Evolutionary conservation across 2,113 vertebrate genomes (phyloP).

Genomic region (Argyrosomus japonicus): DNA sequence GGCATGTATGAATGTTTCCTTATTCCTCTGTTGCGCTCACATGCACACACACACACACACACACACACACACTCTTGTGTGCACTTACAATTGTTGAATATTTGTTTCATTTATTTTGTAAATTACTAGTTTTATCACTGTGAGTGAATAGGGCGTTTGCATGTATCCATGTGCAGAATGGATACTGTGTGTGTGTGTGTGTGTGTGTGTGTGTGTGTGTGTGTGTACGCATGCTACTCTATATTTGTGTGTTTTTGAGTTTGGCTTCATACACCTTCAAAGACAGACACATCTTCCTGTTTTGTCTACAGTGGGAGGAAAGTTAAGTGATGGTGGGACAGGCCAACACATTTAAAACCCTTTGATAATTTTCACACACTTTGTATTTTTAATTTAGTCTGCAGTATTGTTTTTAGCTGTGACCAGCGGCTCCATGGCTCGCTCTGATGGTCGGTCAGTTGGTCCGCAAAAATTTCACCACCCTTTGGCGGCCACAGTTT

Average conservation of each 20-base stretch:
- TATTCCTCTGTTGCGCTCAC: background rate
- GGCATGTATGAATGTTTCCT: background rate
- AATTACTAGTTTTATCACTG: background rate
- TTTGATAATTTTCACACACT: background rate
- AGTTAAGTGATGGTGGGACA: conserved; percentile 18
- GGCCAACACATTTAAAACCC: background rate
- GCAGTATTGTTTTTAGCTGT: background rate
- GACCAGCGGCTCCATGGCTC: too few relatives aligned
- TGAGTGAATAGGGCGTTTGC: background rate
- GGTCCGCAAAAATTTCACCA: too few relatives aligned
- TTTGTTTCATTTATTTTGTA: conserved; percentile 6
- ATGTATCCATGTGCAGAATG: background rate
- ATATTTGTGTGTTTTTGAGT: conserved; percentile 17
- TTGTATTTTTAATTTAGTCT: background rate
- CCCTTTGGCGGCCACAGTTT: too few relatives aligned
- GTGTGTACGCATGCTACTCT: background rate
- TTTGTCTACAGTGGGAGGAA: conserved; percentile 48
- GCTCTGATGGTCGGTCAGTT: too few relatives aligned
- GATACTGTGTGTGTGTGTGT: background rate
- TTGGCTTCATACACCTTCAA: conserved; percentile 42
- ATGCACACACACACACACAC: conserved; percentile 8
- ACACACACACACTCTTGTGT: background rate
- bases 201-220: conserved; percentile 7
- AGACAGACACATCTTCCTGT: conserved; percentile 55
- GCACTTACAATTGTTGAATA: background rate